Evolutionary conservation across 2,888 invertebrate species (phyloP), one percentile per base, ranked within the genome.

Genomic region (Nomada flava): DNA sequence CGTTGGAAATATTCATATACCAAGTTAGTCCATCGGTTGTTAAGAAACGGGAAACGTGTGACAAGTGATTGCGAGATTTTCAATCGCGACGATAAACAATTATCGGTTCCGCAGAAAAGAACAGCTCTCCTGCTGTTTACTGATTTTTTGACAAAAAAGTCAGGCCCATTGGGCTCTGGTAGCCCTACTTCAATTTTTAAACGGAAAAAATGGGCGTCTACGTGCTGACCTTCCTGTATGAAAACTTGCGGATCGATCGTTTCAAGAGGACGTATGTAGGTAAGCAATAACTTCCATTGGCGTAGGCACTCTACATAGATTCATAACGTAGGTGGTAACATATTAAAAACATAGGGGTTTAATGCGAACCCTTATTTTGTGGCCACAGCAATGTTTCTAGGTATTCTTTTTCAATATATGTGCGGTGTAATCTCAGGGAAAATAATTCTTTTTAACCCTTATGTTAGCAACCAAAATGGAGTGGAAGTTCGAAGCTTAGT

Each of bases 201-300:
- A 7, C 36, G 20, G 44, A 13, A 55, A 76, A 88, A 68, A 92
- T 92, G 92, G 89, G 82, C 64, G 44, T 85, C 82, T 82, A 89
- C 64, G 80, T 83, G 53, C 70, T 87, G 26, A 73, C 83, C 9
- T 84, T 89, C 64, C 44, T 92, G 13, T 44, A 82, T 52, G 84
- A 83, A 0, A 88, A 88, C 80, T 76, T 89, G 18, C 83, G 78
- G 73, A 74, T 89, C 69, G 89, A 91, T 13, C 86, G 85, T 59
- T 89, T 89, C 72, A 91, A 91, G 84, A 92, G 90, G 55, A 80
- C 91, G 15, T 89, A 91, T 64, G 62, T 91, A 72, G 92, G 92
- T 92, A 84, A 92, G 92, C 23, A 20, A 53, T 20, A 23, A 11
- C 29, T 23, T 18, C 10, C 15, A 53, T 52, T 23, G 71, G n/a